Evolutionary conservation across 2,113 vertebrate genomes (phyloP), one percentile per base, ranked within the genome.

Genomic region (Propithecus coquereli): DNA sequence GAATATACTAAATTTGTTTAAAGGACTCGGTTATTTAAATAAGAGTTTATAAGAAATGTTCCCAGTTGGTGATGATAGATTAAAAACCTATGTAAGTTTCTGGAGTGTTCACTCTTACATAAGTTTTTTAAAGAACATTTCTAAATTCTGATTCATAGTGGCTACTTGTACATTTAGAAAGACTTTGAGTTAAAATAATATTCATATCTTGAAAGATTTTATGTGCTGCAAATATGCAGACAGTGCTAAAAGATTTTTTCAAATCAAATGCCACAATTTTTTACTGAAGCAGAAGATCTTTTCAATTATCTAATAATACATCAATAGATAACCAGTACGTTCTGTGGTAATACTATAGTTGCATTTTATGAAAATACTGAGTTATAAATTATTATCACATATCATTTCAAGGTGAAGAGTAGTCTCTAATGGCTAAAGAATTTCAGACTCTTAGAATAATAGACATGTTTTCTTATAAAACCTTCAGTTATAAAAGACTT

Each of bases 361-460:
- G 8, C 16, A 74, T 85, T 90, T 91, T 74, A 81, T 91, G 17
- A 86, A 93, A 93, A 77, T 25, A 79, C 22, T 50, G 27, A 79
- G 23, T 66, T 73, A 63, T 30, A 81, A 91, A 87, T 83, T 85
- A 90, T 54, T 63, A 85, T 92, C 30, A 91, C 74, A 87, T 76
- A 82, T 92, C 12, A 94, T 86, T 92, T 94, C 47, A 79, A 81
- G 3, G 40, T 61, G 17, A 85, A 63, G 12, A 70, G n/a, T 61
- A 71, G 34, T 3, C 5, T 79, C 91, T 52, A 95, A 87, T 50
- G 30, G 47, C 43, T 61, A 74, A 89, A 93, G 30, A 76, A 90
- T 43, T 94, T 86, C 66, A 83, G 30, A 68, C 30, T 65, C 23
- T 73, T 86, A 37, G 5, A 86, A 87, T 22, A 70, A 81, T 25